These are phyloP conservation scores for Cyphomyrmex costatus DNA, from an alignment of 1,140 invertebrate genomes.

Conservation along the genomic window DNA sequence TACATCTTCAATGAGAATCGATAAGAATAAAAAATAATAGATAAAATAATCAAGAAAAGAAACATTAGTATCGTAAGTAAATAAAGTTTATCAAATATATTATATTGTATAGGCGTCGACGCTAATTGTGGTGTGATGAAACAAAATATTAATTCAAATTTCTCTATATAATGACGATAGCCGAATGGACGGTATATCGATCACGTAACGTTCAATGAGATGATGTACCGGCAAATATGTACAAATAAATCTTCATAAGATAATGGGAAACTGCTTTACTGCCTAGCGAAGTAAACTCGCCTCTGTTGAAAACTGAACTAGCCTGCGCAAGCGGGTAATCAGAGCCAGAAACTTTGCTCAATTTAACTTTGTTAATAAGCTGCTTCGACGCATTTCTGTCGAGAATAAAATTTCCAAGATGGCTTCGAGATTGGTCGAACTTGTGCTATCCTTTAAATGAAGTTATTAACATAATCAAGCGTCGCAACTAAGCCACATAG, in stretches of 20 bases:
- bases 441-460: conserved; percentile 58
- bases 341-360: conserved; percentile 72
- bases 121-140: not conserved
- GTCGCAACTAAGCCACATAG: conserved; percentile 4
- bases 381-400: conserved; percentile 65
- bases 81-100: conserved; percentile 8
- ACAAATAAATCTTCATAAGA: conserved; percentile 59
- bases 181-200: not conserved
- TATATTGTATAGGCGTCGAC: not conserved
- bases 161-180: conserved; percentile 12
- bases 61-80: not conserved
- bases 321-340: conserved; percentile 61
- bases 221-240: conserved; percentile 46
- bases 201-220: conserved; percentile 21
- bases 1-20: not conserved
- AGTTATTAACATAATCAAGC: conserved; percentile 64
- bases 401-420: conserved; percentile 63
- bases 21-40: not conserved
- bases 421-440: conserved; percentile 44
- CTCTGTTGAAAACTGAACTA: conserved; percentile 54
- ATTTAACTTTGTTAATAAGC: conserved; percentile 77
- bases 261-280: conserved; percentile 60
- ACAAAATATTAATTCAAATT: conserved; percentile 14
- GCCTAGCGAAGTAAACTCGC: conserved; percentile 43
- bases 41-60: not conserved